Evolutionary conservation across 1,140 invertebrate species (phyloP), one percentile per base, ranked within the genome.

Genomic region (Tetramorium simillimum): DNA sequence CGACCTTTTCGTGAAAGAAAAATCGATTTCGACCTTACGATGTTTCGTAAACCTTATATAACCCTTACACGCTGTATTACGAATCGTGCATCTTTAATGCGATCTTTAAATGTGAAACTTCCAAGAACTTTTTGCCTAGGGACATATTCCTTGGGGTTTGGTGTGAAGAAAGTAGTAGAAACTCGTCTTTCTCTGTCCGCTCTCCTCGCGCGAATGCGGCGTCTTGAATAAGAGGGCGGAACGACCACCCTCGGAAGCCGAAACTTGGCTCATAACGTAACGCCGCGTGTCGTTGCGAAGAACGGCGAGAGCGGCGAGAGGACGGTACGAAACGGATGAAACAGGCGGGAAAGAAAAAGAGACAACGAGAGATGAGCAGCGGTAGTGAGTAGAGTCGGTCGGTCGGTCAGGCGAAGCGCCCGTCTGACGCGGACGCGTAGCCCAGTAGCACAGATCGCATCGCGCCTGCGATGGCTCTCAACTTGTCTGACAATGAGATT

Each of bases 391-490:
- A 75, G 81, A 86, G 82, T 91, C 69, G 85, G 88, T 80, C 62
- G 87, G 88, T 89, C 88, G 87, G 76, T 85, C 86, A 87, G 84
- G 60, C 63, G 76, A 87, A 90, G 76, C 80, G 89, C 75, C 63
- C 67, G 87, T 88, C 86, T 90, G 86, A 86, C 89, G 90, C 63
- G 33, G 21, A 81, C 78, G 37, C 86, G 86, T 93, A 93, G 91
- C 92, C 92, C 91, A 92, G 88, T 93, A 93, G 91, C 92, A 92
- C 91, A 92, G 89, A 92, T 93, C 90, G 82, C 65, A 75, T 33
- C 33, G 33, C 33, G 62, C 21, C 65, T 37, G 10, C 85, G 92
- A 90, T 86, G 92, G 76, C 81, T 89, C 92, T 92, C 92, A 93
- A 86, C 49, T 75, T 21, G n/a, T 37, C 5, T 21, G 28, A 51